phyloP scores from a whole-genome alignment of 92 coral and sea anemone genomes.

The Porites lobata region DNA sequence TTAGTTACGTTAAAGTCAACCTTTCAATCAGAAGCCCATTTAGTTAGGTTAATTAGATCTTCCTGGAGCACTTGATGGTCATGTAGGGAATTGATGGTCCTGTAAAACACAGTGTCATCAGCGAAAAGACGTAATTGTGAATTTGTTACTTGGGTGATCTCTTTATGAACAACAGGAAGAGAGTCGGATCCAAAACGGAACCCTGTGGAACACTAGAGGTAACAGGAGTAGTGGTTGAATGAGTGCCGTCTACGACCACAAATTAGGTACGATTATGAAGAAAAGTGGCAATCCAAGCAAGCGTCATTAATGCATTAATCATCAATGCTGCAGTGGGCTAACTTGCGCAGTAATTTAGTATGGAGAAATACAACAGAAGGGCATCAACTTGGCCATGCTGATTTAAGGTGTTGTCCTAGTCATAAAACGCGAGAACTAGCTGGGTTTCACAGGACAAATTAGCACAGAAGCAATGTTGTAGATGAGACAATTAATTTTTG shows the following conservation, averaged over 20 bases:
- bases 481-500: no score
- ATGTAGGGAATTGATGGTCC: background rate
- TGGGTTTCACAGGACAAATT: background rate
- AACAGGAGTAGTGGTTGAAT: no score
- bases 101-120: background rate
- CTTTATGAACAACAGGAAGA: no score
- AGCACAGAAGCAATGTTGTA: no score
- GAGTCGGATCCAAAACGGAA: no score
- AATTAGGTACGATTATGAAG: background rate
- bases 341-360: no score
- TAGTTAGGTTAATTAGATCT: background rate
- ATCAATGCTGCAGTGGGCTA: no score
- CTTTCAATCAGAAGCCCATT: background rate
- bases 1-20: background rate
- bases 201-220: no score
- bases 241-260: no score
- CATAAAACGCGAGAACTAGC: background rate
- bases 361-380: background rate
- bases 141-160: no score
- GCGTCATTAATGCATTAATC: background rate
- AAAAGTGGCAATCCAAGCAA: background rate
- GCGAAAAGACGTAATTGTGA: background rate
- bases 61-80: background rate
- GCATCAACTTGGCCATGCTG: background rate
- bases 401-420: background rate